Percentiles rank a stretch among this genome's conserved stretches.
These are phyloP conservation scores for Drosophila macrothrix DNA, from an alignment of 2,888 invertebrate species.

Conservation along the genomic window DNA sequence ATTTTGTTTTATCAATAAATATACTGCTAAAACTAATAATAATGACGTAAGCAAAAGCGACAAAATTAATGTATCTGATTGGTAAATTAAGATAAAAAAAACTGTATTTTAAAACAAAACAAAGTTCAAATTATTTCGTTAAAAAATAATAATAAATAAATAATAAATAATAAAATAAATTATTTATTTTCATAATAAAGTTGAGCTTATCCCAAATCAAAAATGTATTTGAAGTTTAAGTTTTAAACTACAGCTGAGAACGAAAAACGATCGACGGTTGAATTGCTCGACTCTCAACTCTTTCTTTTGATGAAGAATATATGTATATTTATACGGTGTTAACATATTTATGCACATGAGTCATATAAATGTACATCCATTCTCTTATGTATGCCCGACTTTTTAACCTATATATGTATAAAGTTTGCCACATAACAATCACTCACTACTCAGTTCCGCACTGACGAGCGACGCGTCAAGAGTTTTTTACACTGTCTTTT, in stretches of 20 bases:
- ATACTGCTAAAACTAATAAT: neutral
- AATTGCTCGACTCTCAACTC: neutral
- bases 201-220: neutral
- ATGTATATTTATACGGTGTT: neutral
- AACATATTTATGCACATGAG: neutral
- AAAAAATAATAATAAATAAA: neutral
- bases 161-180: too few relatives aligned
- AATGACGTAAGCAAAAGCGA: neutral
- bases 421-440: constrained; percentile 48
- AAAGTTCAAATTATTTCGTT: neutral
- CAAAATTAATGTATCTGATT: neutral
- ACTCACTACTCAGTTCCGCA: constrained; percentile 5
- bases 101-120: neutral
- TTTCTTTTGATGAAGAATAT: neutral
- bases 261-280: neutral
- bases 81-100: too few relatives aligned
- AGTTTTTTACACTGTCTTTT: constrained; percentile 15
- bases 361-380: neutral
- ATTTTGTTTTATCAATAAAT: constrained; percentile 1
- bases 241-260: neutral
- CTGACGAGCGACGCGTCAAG: constrained; percentile 15
- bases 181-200: neutral
- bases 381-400: neutral
- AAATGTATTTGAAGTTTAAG: neutral
- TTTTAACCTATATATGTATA: neutral